These are phyloP conservation scores for Lithobates pipiens DNA, from an alignment of 2,797 vertebrate genomes.

Conservation along the genomic window DNA sequence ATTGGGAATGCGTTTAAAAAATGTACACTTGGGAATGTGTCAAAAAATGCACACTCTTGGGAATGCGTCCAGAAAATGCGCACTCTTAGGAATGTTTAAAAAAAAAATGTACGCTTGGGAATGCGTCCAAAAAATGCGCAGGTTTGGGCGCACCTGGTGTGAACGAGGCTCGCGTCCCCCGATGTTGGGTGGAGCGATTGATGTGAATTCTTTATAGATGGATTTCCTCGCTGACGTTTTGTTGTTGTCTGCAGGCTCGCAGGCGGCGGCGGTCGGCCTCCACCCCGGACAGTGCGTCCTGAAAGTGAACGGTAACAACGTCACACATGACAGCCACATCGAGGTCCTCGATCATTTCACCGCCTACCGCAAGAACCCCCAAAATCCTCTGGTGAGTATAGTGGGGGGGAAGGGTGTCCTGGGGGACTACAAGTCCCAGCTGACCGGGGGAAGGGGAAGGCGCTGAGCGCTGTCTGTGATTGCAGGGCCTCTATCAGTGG, in stretches of 20 bases:
- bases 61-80: too few relatives aligned
- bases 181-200: too few relatives aligned
- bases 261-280: slow-evolving; percentile 86
- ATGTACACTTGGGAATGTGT: too few relatives aligned
- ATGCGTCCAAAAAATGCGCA: too few relatives aligned
- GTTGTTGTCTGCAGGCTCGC: slow-evolving; percentile 79
- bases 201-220: too few relatives aligned
- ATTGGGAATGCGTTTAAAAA: too few relatives aligned
- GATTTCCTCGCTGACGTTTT: not conserved
- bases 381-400: slow-evolving; percentile 81
- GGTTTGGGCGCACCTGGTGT: too few relatives aligned
- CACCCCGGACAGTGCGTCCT: slow-evolving; percentile 92
- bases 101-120: too few relatives aligned
- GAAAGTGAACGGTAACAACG: slow-evolving; percentile 91
- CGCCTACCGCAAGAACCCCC: slow-evolving; percentile 80
- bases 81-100: too few relatives aligned
- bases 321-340: slow-evolving; percentile 77
- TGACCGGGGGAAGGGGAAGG: not conserved
- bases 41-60: too few relatives aligned
- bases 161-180: too few relatives aligned
- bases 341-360: slow-evolving; percentile 94
- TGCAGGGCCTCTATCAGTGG: slow-evolving; percentile 88
- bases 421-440: not conserved
- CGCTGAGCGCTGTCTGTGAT: not conserved
- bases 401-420: too few relatives aligned